Base-by-base conservation (phyloP, 2,888 invertebrate species). In the Xanthorhoe spadicearia region DNA sequence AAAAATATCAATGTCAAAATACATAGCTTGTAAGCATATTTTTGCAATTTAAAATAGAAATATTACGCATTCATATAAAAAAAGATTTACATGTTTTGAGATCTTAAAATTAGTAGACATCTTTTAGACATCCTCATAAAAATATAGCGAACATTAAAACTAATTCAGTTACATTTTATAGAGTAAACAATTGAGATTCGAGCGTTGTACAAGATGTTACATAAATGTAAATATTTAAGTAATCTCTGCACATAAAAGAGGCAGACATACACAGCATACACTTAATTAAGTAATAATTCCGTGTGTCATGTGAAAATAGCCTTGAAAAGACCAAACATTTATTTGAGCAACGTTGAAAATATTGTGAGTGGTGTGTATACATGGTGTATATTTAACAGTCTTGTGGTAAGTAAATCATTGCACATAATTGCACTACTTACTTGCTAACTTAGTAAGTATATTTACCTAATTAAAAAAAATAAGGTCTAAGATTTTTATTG, bases 391-490 rank as follows among this genome's bases (percentile, higher is more conserved):
- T 13, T 43, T 43, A 13, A 43, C 13, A 43, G 38, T 43, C 38
- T 43, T 43, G 13, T 43, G 10, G 38, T 43, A 43, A 13, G 38
- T 43, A 43, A 43, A 43, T 13, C 38, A 43, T 43, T 43, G 13
- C 38, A 43, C 38, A 43, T 43, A 43, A 43, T 32, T 32, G 32
- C 17, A 10, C 7, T 50, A 50, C 10, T 50, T 50, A 50, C 10
- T 50, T 50, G 3, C 49, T 49, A 18, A 18, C 38, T 38, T 38
- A 48, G 7, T 48, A 48, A 48, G 51, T 51, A 51, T 13, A 51
- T 23, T 43, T 10, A 19, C 8, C 23, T 13, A 19, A 19, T 10
- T 19, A 50, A 5, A 4, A 50, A 19, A 23, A 46, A 17, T 17
- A 15, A 48, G 7, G 8, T 23, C 19, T 51, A 23, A 51, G 15